Base-by-base conservation (phyloP, 2,888 invertebrate genomes). In the Nomada flava region DNA sequence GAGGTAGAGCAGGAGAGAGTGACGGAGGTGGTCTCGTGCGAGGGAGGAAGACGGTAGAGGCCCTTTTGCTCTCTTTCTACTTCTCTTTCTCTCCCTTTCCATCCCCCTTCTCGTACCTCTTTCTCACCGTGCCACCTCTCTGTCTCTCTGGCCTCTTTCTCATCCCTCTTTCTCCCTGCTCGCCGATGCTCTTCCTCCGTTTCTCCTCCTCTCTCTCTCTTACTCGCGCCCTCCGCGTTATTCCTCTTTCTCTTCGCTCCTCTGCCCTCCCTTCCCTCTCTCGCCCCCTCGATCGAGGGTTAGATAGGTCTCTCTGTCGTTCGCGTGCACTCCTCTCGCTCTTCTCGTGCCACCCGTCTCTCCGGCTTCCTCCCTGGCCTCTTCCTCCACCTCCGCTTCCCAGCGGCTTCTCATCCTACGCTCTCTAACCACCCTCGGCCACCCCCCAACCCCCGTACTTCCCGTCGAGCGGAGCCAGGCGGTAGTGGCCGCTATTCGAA, bases 361-460 rank as follows among this genome's bases (percentile, higher is more conserved):
- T 60, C 68, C 57, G 57, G 52, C 82, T 79, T 81, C 80, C 81
- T 57, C 72, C 77, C 20, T 62, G 71, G 64, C 75, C 76, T 68
- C 69, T 78, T 64, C 76, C 85, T 80, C 79, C 76, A 23, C 47
- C 53, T 71, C 60, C 76, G 42, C 80, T 79, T 13, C 62, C 82
- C 62, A 76, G 72, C 80, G 47, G 68, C 55, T 69, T 69, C 59
- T 60, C 70, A 70, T 55, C 60, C 70, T 70, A 55, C 47, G 23
- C 55, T 55, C 42, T 42, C 53, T 67, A 42, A 64, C 59, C 42
- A 72, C 94, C 94, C 94, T 68, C 74, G 62, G 94, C 76, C 91
- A 65, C 81, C 89, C 86, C 90, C 90, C 89, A 87, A 86, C 83
- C 86, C 82, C 67, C 47, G 83, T 26, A 3, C 57, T 29, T 59